phyloP scores from a whole-genome alignment of 2,113 vertebrate genomes.

The Tonatia bakeri region DNA sequence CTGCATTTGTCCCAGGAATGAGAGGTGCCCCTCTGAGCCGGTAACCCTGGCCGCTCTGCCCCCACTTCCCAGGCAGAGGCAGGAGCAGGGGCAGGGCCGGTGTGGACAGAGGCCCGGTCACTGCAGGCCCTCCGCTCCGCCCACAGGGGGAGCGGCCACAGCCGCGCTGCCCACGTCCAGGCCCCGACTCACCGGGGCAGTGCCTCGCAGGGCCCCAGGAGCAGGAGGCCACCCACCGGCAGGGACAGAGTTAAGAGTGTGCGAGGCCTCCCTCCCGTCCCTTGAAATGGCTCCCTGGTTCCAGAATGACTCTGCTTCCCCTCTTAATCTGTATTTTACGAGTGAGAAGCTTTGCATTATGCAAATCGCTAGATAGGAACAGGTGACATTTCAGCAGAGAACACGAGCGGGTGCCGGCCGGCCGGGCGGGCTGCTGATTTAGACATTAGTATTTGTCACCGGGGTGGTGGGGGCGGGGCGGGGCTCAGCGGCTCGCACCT shows the following conservation, averaged over 20 bases:
- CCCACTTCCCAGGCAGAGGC: not conserved
- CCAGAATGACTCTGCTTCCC: constrained; percentile 96
- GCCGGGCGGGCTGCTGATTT: constrained; percentile 93
- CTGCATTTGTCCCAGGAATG: no score
- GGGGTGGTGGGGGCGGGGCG: constrained; percentile 80
- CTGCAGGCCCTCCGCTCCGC: not conserved
- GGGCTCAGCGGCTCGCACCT: constrained; percentile 78
- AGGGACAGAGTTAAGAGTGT: constrained; percentile 89
- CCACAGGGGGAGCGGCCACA: not conserved
- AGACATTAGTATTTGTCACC: constrained; percentile 99
- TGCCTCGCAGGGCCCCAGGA: not conserved
- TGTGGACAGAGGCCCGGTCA: no score
- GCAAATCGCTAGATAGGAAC: constrained; percentile 99
- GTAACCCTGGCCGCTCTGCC: not conserved
- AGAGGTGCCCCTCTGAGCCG: no score
- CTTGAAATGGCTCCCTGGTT: constrained; percentile 94
- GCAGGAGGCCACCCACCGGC: constrained; percentile 16
- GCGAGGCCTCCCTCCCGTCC: constrained; percentile 23
- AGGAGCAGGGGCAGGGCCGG: not conserved
- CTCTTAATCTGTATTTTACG: constrained; percentile 99
- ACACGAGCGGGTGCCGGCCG: constrained; percentile 86
- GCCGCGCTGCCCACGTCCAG: not conserved
- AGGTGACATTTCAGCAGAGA: constrained; percentile 99
- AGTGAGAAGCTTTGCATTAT: constrained; percentile 99
- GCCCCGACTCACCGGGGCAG: no score